Evolutionary conservation across 30 jellyfish, hydroid and myxozoan genomes (phyloP).

Genomic region (Hydractinia symbiolongicarpus): DNA sequence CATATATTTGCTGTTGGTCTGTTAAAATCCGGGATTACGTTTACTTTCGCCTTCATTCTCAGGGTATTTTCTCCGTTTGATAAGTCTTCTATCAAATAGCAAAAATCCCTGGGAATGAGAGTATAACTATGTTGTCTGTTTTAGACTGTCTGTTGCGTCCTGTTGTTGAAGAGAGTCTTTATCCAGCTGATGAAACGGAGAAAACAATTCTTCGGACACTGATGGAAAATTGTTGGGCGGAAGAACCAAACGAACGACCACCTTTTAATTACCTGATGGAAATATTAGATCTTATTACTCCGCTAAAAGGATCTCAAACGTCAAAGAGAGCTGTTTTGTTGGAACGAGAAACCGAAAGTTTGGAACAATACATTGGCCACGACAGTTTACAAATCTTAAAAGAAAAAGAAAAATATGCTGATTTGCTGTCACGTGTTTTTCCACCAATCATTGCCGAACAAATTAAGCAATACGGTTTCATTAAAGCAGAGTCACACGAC

Average conservation of each 20-base stretch:
- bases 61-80: too few species aligned
- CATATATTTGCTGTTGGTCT: too few species aligned
- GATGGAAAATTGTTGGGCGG: slow-evolving; percentile 88
- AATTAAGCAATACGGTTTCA: slow-evolving; percentile 19
- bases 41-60: too few species aligned
- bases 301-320: slow-evolving; percentile 69
- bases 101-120: too few species aligned
- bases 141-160: slow-evolving; percentile 71
- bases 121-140: neutral
- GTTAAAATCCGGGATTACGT: too few species aligned
- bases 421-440: slow-evolving; percentile 42
- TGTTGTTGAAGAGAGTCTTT: slow-evolving; percentile 29
- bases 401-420: slow-evolving; percentile 59
- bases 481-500: slow-evolving; percentile 32
- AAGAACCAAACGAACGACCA: slow-evolving; percentile 66
- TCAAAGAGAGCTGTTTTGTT: slow-evolving; percentile 63
- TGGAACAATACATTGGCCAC: slow-evolving; percentile 64
- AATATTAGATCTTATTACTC: slow-evolving; percentile 50
- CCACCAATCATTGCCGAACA: slow-evolving; percentile 29
- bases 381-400: slow-evolving; percentile 58
- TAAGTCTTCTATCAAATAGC: too few species aligned
- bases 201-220: slow-evolving; percentile 52
- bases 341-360: slow-evolving; percentile 74
- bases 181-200: slow-evolving; percentile 70
- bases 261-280: slow-evolving; percentile 57